Evolutionary conservation across 2,797 vertebrate genomes (phyloP).

Genomic region (Crossoptilon crossoptilon): DNA sequence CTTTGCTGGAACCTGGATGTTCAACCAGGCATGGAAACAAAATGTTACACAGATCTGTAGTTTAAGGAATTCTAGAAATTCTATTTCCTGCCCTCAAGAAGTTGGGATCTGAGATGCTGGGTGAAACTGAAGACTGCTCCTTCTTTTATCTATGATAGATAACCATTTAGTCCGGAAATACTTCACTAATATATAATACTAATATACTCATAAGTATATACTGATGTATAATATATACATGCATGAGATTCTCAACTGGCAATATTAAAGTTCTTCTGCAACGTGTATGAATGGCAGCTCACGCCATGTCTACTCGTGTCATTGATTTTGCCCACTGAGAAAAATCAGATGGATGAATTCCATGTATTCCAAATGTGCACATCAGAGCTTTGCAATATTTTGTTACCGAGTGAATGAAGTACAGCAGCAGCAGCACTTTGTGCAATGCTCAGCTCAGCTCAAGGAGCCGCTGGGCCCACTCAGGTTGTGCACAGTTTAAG

Average conservation of each 20-base stretch:
- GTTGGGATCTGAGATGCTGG: neutral
- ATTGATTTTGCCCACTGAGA: neutral
- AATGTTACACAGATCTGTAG: neutral
- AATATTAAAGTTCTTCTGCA: neutral
- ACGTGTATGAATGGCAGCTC: neutral
- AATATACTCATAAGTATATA: too few species aligned
- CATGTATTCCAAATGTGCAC: rapidly evolving
- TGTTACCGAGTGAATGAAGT: too few species aligned
- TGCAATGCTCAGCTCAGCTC: neutral
- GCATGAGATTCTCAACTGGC: neutral
- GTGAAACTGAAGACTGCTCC: neutral
- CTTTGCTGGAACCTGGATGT: neutral
- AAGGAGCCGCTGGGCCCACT: neutral
- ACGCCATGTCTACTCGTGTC: rapidly evolving
- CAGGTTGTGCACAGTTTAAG: rapidly evolving
- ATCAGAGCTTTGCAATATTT: rapidly evolving
- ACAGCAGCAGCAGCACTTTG: neutral
- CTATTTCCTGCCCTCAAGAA: neutral
- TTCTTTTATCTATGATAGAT: neutral
- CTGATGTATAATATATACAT: neutral
- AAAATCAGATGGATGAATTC: neutral
- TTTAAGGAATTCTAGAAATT: neutral
- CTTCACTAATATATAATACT: neutral
- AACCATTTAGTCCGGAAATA: neutral
- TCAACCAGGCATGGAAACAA: neutral